A percentile compares a stretch with the other conserved stretches of the same genome.
Evolutionary conservation across 2,113 vertebrate genomes (phyloP).

Genomic region (Anhinga rufa): DNA sequence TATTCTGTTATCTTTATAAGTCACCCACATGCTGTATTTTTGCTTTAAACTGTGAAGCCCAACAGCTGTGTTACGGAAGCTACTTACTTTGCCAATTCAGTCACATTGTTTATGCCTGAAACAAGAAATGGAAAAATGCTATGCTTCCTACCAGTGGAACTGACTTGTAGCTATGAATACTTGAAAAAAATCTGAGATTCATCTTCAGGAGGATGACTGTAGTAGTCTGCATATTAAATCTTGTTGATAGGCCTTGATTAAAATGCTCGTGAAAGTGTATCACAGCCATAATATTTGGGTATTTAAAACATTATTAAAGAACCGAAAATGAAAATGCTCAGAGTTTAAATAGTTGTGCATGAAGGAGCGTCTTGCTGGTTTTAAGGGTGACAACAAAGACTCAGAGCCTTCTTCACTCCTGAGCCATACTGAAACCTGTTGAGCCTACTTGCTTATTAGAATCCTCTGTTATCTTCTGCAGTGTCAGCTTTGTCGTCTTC

Average conservation of each 20-base stretch:
- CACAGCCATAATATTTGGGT: background rate
- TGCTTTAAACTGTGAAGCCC: background rate
- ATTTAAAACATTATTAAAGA: background rate
- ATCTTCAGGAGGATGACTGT: background rate
- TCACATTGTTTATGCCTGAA: conserved; percentile 33
- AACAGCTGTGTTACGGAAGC: conserved; percentile 22
- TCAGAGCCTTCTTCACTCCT: background rate
- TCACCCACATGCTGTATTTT: background rate
- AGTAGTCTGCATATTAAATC: background rate
- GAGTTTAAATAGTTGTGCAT: background rate
- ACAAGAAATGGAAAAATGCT: conserved; percentile 4
- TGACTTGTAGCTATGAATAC: background rate
- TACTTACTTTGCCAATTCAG: conserved; percentile 24
- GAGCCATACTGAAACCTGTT: background rate
- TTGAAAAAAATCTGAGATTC: background rate
- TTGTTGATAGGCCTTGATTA: background rate
- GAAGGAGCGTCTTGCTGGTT: background rate
- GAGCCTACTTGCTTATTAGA: background rate
- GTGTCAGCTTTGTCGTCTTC: background rate
- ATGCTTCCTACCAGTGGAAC: background rate
- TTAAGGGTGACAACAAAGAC: background rate
- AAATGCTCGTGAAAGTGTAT: background rate
- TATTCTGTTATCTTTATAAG: background rate
- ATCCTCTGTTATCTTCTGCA: background rate
- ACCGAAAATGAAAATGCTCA: background rate